Base-by-base conservation (phyloP, 2,113 vertebrate species). In the Larimichthys crocea region DNA sequence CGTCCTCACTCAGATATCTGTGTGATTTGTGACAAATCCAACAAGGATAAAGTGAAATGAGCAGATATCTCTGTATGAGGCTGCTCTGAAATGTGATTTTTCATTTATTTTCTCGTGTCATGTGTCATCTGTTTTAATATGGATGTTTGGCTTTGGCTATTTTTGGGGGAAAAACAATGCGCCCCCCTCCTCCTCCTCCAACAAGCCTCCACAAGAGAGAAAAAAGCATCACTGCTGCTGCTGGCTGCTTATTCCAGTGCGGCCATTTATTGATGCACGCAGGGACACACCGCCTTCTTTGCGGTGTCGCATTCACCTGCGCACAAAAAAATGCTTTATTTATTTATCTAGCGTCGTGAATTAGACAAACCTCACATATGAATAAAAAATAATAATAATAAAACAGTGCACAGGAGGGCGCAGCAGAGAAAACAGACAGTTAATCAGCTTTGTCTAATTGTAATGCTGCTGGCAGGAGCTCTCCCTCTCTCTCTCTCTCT, bases 391-490 rank as follows among this genome's bases (percentile, higher is more conserved):
- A 26, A 26, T 26, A 26, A 26, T 26, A 2, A 26, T 2, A 46
- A 55, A 48, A 17, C 49, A 46, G 22, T n/a, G 75, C n/a, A 16
- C 55, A 31, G 44, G 19, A 67, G 63, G 11, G 81, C 73, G 79
- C 60, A 55, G 76, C 66, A 74, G 80, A 40, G 74, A 52, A 84
- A 80, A 48, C 60, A 80, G 61, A 12, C 73, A 49, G 74, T 86
- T 95, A 95, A 94, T 92, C 94, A 92, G 93, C 94, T 95, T 95
- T 94, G 90, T 86, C 78, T 94, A 90, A 93, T 92, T 92, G 86
- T 91, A 86, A 91, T 87, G 80, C 92, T 83, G 70, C 92, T 83
- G 70, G 20, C 80, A 81, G 80, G 74, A 76, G 61, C 85, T 76
- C 85, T 64, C 86, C 79, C 86, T 52, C 74, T 48, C 78, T 59